A percentile compares a stretch with the other conserved stretches of the same genome.
Conservation (phyloP, 2,888 invertebrate species). For the Cerceris rybyensis region DNA sequence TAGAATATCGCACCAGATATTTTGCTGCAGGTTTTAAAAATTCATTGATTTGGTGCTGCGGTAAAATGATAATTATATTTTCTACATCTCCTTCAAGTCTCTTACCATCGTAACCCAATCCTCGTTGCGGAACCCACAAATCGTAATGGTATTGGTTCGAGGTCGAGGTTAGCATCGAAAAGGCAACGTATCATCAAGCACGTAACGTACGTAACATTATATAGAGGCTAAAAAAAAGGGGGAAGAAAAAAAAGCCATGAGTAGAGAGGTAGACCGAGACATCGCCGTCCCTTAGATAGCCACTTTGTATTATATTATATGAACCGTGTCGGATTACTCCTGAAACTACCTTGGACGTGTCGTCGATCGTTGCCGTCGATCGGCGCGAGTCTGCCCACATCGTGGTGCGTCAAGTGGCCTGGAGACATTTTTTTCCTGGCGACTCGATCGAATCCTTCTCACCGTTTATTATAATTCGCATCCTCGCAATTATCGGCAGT, state of each 20-base stretch:
- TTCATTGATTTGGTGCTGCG: too few relatives aligned
- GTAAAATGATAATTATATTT: too few relatives aligned
- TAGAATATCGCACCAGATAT: too few relatives aligned
- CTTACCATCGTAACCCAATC: background rate
- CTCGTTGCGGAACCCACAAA: background rate
- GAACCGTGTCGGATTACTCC: slow-evolving; percentile 72
- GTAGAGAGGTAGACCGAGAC: slow-evolving; percentile 24
- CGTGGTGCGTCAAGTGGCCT: slow-evolving; percentile 45
- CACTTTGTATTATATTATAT: slow-evolving; percentile 63
- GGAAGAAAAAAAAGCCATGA: slow-evolving; percentile 17
- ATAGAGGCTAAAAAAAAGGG: slow-evolving; percentile 7
- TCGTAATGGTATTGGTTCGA: too few relatives aligned
- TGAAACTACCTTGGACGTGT: slow-evolving; percentile 49
- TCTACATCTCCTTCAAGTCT: background rate
- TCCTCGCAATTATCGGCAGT: background rate
- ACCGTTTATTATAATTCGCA: background rate
- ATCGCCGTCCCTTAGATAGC: slow-evolving; percentile 37
- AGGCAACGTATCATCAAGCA: background rate
- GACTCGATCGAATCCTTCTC: background rate
- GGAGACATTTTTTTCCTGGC: slow-evolving; percentile 3
- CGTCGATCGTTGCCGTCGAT: slow-evolving; percentile 46
- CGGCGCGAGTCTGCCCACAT: slow-evolving; percentile 41
- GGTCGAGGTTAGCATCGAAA: slow-evolving; percentile 18
- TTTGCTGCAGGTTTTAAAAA: too few relatives aligned
- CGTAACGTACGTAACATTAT: slow-evolving; percentile 43